Evolutionary conservation across 2,797 vertebrate genomes (phyloP), one percentile per base, ranked within the genome.

Genomic region (Phalanger gymnotis): DNA sequence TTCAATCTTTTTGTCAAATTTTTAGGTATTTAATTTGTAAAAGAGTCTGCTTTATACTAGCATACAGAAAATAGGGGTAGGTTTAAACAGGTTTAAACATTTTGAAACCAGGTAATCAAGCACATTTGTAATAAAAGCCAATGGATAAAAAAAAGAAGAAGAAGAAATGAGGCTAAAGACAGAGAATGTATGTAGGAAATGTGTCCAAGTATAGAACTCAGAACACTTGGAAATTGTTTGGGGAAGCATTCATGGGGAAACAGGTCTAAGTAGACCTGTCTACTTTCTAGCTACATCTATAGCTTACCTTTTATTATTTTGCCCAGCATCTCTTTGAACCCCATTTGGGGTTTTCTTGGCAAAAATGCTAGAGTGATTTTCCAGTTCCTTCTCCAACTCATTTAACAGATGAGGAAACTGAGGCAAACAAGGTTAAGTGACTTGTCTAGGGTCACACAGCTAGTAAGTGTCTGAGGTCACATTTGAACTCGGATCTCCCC

Each of bases 21-120:
- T 98, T 98, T 98, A 98, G 98, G 98, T 98, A 98, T 99, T 99
- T 99, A 98, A 98, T 98, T 98, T 99, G 98, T 98, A 99, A 99
- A 99, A 98, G 98, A 98, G 98, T 98, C 98, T 98, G 98, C 98
- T 99, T 99, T 99, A 98, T 99, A 99, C 98, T 98, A 98, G 98
- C 98, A 96, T 99, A 98, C 98, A 98, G 98, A 98, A 98, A 99
- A 98, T 98, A 99, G 98, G 98, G 97, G 98, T n/a, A n/a, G n/a
- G n/a, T n/a, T n/a, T n/a, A n/a, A n/a, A 98, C 98, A 98, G 98
- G 98, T 98, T 98, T 98, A 98, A 98, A 98, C 97, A 98, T 98
- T 98, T 98, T 98, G 98, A 98, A 99, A 98, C 98, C 98, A 98
- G 98, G 98, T 98, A 98, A 98, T 99, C 98, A 98, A 99, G 98